phyloP scores from a whole-genome alignment of 2,888 invertebrate genomes.

The Tinea trinotella region DNA sequence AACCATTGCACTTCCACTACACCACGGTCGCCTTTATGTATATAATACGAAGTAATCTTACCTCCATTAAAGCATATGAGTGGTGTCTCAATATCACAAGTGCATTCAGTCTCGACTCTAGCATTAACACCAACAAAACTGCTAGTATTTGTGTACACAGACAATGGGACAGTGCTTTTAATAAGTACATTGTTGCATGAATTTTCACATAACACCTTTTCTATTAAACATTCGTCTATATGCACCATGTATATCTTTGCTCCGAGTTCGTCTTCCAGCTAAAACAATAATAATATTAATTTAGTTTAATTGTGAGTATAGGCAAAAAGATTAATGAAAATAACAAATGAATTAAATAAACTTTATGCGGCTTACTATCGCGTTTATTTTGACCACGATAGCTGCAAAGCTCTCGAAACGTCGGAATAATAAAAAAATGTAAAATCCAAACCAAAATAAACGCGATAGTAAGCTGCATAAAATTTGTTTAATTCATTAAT shows the following conservation, averaged over 20 bases:
- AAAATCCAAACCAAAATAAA: too few species aligned
- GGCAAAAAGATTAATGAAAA: too few species aligned
- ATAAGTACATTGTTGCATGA: slow-evolving; percentile 87
- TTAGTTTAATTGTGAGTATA: neutral
- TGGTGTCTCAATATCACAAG: slow-evolving; percentile 71
- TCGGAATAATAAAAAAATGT: too few species aligned
- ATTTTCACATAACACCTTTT: slow-evolving; percentile 78
- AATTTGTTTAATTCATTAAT: too few species aligned
- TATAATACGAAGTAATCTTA: slow-evolving; percentile 29
- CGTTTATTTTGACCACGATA: too few species aligned
- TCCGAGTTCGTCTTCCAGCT: slow-evolving; percentile 80
- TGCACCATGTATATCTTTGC: slow-evolving; percentile 88
- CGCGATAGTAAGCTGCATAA: too few species aligned
- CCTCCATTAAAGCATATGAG: slow-evolving; percentile 85
- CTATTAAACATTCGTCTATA: slow-evolving; percentile 91
- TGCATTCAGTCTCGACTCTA: slow-evolving; percentile 84
- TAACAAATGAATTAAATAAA: too few species aligned
- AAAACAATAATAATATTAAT: slow-evolving; percentile 20
- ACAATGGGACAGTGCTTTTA: slow-evolving; percentile 80
- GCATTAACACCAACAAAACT: slow-evolving; percentile 95
- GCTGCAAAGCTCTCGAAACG: too few species aligned
- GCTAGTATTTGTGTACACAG: slow-evolving; percentile 93
- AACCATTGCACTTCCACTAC: too few species aligned
- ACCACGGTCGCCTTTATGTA: too few species aligned
- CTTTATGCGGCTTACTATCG: too few species aligned